Percentiles rank a stretch among this genome's conserved stretches.
Conservation (phyloP, 2,797 vertebrate genomes). For the Bradypodion ventrale region DNA sequence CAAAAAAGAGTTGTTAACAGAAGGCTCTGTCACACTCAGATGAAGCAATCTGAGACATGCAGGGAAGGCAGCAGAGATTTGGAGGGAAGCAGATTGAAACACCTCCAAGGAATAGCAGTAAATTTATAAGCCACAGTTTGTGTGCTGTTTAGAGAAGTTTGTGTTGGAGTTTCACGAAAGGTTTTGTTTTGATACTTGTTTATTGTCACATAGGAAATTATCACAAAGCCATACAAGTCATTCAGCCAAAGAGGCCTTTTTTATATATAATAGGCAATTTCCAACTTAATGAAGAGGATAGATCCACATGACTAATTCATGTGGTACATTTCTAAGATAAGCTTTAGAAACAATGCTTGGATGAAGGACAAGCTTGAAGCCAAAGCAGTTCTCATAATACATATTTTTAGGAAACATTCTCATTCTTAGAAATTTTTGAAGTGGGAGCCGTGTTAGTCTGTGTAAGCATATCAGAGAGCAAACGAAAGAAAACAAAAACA, state of each 20-base stretch:
- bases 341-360: no score
- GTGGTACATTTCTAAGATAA: no score
- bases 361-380: no score
- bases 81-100: neutral
- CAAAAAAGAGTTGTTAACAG: neutral
- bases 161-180: neutral
- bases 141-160: neutral
- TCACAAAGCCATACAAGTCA: rapidly evolving
- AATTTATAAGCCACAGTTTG: neutral
- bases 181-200: rapidly evolving
- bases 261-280: neutral
- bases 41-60: neutral
- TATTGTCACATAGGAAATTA: neutral
- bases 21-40: neutral
- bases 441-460: no score
- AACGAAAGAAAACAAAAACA: no score
- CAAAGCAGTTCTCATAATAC: no score
- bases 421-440: no score
- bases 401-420: no score
- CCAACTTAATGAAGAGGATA: neutral
- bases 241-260: neutral
- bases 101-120: neutral
- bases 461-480: no score
- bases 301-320: neutral
- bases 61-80: neutral